Evolutionary conservation across 2,888 invertebrate genomes (phyloP), one percentile per base, ranked within the genome.

Genomic region (Hydroisotoma schaefferi): DNA sequence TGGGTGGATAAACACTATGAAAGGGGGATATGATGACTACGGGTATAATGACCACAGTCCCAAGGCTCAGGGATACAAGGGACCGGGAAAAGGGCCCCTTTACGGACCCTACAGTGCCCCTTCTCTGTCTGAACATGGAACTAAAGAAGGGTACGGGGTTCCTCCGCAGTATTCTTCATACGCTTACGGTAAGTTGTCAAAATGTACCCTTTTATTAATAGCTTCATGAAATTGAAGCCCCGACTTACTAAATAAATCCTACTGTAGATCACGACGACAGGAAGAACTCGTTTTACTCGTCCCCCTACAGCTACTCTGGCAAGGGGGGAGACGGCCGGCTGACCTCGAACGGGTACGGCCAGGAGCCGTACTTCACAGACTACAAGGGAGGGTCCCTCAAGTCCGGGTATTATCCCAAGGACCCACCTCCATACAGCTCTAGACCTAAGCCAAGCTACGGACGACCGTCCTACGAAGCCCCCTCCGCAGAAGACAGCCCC

Each of bases 1-100:
- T 15, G 51, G 46, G 6, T 40, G 51, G 15, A 52, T 26, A 20
- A 57, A 57, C 33, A 57, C 57, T 6, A 51, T 57, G 27, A 49
- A 57, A 40, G 57, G 57, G 29, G 48, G 33, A 29, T 57, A 52
- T 44, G 61, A 62, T 55, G 61, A 62, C 43, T 62, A 62, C 38
- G 61, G 61, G 8, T 58, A 58, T 22, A 58, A 53, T 58, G 57
- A 55, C 15, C 52, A 52, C 22, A 61, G 57, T 26, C 55, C 55
- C 5, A 52, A 47, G 26, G 28, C 28, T 22, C 57, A 48, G 2
- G 49, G 18, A 20, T 62, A 57, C 55, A 62, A 55, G 22, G 55
- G 59, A 25, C 51, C 57, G 15, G 26, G 26, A 25, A 3, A 20
- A 12, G 23, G n/a, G 38, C 27, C 10, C 15, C 20, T 27, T 26